Conservation (phyloP, 2,797 vertebrate genomes). For the Poliocrania exsul region DNA sequence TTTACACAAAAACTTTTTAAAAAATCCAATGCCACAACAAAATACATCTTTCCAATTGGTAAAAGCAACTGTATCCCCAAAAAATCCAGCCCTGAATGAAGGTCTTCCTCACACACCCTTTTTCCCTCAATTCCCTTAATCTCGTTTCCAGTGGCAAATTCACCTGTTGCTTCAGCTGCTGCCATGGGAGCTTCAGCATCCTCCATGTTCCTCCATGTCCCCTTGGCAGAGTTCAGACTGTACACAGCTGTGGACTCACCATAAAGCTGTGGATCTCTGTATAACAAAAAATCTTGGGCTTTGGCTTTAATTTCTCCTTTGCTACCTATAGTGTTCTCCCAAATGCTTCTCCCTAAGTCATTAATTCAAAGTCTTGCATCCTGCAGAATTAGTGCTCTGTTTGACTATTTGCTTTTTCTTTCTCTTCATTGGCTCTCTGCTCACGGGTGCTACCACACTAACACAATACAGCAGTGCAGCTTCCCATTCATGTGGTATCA, state of each 20-base stretch:
- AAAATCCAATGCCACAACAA: not conserved
- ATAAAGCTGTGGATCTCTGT: not conserved
- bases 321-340: not conserved
- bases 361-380: not conserved
- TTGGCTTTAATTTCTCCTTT: not conserved
- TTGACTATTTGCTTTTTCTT: not conserved
- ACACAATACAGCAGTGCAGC: not conserved
- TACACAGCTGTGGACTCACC: not conserved
- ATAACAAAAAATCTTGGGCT: not conserved
- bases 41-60: not conserved
- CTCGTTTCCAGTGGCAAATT: not conserved
- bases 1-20: not conserved
- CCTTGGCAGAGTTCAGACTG: not conserved
- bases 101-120: not conserved
- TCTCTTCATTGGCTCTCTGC: not conserved
- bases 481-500: not conserved
- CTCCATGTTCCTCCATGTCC: rapidly evolving
- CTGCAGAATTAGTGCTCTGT: not conserved
- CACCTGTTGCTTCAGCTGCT: not conserved
- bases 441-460: not conserved
- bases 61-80: not conserved
- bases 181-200: not conserved
- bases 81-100: not conserved
- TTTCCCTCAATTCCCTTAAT: not conserved
- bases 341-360: not conserved